A percentile compares a stretch with the other conserved stretches of the same genome.
phyloP scores from a whole-genome alignment of 2,888 invertebrate species.

The Cheilosia vulpina region DNA sequence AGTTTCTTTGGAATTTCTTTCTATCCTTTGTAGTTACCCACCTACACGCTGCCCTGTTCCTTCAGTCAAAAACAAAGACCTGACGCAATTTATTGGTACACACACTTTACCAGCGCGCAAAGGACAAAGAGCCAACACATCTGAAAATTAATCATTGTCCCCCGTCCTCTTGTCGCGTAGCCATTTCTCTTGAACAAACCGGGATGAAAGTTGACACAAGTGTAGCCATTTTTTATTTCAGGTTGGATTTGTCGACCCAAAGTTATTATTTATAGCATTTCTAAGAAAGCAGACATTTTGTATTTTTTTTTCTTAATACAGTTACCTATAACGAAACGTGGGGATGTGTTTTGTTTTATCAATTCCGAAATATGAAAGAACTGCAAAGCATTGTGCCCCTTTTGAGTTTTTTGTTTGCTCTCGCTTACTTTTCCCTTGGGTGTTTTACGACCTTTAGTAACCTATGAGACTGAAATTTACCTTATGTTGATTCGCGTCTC shows the following conservation, averaged over 20 bases:
- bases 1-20: constrained; percentile 2
- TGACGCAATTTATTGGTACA: constrained; percentile 21
- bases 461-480: too few relatives aligned
- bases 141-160: constrained; percentile 33
- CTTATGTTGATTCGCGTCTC: too few relatives aligned
- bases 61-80: constrained; percentile 7
- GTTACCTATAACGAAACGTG: too few relatives aligned
- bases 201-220: constrained; percentile 42
- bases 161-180: constrained; percentile 1
- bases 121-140: constrained; percentile 22
- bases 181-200: constrained; percentile 7
- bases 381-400: too few relatives aligned
- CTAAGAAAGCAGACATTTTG: too few relatives aligned
- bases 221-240: constrained; percentile 36
- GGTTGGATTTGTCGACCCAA: constrained; percentile 1
- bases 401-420: too few relatives aligned
- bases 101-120: constrained; percentile 8
- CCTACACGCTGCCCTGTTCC: background rate
- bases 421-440: too few relatives aligned
- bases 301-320: too few relatives aligned
- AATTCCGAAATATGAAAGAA: too few relatives aligned
- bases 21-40: background rate
- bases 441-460: too few relatives aligned
- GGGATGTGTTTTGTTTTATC: too few relatives aligned
- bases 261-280: constrained; percentile 1